phyloP scores from a whole-genome alignment of 37 sponge, comb jelly and placozoan species.

The Eunapius fragilis region DNA sequence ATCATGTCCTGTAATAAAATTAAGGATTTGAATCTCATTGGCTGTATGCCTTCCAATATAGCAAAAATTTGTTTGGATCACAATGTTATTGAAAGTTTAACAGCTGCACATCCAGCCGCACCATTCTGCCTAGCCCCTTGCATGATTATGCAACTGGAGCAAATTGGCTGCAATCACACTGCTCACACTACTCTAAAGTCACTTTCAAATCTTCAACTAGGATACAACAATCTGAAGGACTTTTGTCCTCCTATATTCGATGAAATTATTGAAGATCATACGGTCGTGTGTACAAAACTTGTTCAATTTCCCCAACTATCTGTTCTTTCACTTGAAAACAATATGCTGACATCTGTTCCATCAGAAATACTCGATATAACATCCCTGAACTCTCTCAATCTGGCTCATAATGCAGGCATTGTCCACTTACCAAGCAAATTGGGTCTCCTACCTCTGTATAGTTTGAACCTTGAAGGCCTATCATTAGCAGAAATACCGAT shows the following conservation, averaged over 20 bases:
- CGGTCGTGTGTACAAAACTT: not conserved
- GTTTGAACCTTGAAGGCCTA: constrained; percentile 54
- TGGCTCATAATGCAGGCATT: constrained; percentile 72
- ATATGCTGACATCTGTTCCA: constrained; percentile 47
- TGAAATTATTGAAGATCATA: not conserved
- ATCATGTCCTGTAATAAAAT: constrained; percentile 70
- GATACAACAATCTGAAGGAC: constrained; percentile 32
- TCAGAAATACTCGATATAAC: constrained; percentile 59
- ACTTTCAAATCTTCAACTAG: constrained; percentile 46
- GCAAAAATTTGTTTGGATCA: constrained; percentile 19
- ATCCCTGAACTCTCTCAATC: constrained; percentile 60
- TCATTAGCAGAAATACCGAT: constrained; percentile 34
- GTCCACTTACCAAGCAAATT: constrained; percentile 65
- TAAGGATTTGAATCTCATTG: constrained; percentile 44
- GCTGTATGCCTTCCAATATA: constrained; percentile 30
- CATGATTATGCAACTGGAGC: constrained; percentile 13
- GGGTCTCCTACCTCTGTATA: constrained; percentile 56
- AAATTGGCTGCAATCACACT: constrained; percentile 12
- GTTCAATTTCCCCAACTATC: constrained; percentile 57
- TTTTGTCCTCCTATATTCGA: constrained; percentile 1
- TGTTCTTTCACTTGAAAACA: constrained; percentile 47
- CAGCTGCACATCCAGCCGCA: not conserved
- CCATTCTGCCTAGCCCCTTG: not conserved
- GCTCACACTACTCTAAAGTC: constrained; percentile 28
- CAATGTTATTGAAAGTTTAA: constrained; percentile 3